Conservation (phyloP, 2,113 vertebrate species). For the Benitochromis conjunctus region DNA sequence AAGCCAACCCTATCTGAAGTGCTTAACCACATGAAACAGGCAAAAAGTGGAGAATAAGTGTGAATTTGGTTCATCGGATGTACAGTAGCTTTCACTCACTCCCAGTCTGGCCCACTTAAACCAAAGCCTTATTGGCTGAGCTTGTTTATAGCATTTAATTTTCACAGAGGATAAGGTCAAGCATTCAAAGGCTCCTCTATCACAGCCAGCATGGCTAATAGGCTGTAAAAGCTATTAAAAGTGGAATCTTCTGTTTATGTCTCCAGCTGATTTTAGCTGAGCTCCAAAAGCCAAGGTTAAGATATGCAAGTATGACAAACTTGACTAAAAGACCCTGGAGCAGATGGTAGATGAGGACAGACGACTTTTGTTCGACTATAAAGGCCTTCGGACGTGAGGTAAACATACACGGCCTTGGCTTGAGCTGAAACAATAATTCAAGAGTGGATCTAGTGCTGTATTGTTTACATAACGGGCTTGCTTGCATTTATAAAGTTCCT, state of each 20-base stretch:
- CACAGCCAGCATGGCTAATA: background rate
- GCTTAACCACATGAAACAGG: background rate
- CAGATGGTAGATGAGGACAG: background rate
- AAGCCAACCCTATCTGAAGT: background rate
- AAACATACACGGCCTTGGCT: conserved; percentile 4
- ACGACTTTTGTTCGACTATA: background rate
- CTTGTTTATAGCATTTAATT: background rate
- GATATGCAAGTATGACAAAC: background rate
- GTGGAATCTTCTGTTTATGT: background rate
- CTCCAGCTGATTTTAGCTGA: background rate
- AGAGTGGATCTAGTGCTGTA: conserved; percentile 1
- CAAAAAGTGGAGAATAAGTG: background rate
- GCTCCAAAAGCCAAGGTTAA: background rate
- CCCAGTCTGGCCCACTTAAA: background rate
- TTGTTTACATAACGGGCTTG: conserved; percentile 25
- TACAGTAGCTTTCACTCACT: background rate
- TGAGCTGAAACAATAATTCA: conserved; percentile 22
- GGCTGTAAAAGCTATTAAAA: background rate
- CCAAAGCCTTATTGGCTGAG: background rate
- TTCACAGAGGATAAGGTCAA: conserved; percentile 2
- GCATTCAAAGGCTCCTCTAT: background rate
- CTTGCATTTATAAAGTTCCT: conserved; percentile 15
- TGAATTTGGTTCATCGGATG: background rate
- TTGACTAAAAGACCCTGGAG: background rate
- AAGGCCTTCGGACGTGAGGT: background rate